Conservation (phyloP, 2,797 vertebrate species). For the Gymnopithys bicolor region DNA sequence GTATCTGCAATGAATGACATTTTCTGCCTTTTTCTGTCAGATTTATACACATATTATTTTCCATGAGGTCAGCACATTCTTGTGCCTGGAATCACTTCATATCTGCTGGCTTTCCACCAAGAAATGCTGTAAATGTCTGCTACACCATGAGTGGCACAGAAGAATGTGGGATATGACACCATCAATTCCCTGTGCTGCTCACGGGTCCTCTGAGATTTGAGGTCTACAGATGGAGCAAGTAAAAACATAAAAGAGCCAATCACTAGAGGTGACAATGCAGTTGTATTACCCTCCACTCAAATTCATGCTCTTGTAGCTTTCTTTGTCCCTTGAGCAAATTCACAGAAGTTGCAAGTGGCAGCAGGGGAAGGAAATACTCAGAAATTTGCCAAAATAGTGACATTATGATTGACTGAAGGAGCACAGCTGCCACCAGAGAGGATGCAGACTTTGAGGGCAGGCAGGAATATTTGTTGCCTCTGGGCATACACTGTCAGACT, state of each 20-base stretch:
- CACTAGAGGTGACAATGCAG: neutral
- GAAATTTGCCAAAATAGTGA: neutral
- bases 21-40: neutral
- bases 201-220: neutral
- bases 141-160: neutral
- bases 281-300: neutral
- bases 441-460: neutral
- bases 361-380: neutral
- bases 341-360: neutral
- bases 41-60: neutral
- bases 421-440: neutral
- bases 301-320: neutral
- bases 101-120: neutral
- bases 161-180: neutral
- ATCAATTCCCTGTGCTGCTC: neutral
- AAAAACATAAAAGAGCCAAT: neutral
- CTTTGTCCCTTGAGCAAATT: neutral
- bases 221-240: neutral
- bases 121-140: neutral
- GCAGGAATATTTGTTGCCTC: neutral
- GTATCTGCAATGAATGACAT: neutral
- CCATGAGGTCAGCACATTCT: neutral
- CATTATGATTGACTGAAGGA: neutral
- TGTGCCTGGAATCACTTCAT: neutral
- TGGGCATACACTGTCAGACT: neutral